Base-by-base conservation (phyloP, 1,140 invertebrate species). In the Samia ricini region DNA sequence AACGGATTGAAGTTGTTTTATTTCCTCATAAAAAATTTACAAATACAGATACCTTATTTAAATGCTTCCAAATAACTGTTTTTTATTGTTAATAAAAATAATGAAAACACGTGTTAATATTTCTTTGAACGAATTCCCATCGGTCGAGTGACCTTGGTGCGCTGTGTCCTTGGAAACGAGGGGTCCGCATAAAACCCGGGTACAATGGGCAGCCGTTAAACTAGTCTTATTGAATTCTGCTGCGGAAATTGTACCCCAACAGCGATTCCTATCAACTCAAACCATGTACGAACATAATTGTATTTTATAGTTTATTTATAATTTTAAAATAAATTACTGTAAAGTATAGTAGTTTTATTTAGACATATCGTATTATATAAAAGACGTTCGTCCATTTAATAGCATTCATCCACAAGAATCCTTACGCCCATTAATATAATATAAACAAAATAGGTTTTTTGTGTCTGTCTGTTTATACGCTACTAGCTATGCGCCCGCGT, bases 221-320 rank as follows among this genome's bases (percentile, higher is more conserved):
- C 56, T 20, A 57, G 56, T 57, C 56, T n/a, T 20, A 36, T 33
- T 57, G 56, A 36, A 57, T 57, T 18, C 24, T 57, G n/a, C 24
- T 57, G n/a, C 26, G 56, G 56, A 57, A 57, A 57, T 57, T 33
- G 24, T 33, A 21, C 56, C 52, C 52, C 52, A 55, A 15, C 15
- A 22, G n/a, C 52, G 33, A 15, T 42, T 42, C 10, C 10, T 42
- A 15, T 42, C 4, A 42, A 42, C 33, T 42, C 12, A 42, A 42
- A 42, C 33, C 33, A 42, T 42, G 33, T 15, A 42, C 33, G 12
- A 15, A 15, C 33, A 36, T 42, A 42, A 42, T 42, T 7, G 4
- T 15, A 1, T 42, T 1, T 12, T n/a, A n/a, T n/a, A n/a, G n/a
- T n/a, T n/a, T n/a, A n/a, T n/a, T n/a, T n/a, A n/a, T n/a, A n/a